Evolutionary conservation across 2,113 vertebrate species (phyloP).

Genomic region (Gallinago jamesoni): DNA sequence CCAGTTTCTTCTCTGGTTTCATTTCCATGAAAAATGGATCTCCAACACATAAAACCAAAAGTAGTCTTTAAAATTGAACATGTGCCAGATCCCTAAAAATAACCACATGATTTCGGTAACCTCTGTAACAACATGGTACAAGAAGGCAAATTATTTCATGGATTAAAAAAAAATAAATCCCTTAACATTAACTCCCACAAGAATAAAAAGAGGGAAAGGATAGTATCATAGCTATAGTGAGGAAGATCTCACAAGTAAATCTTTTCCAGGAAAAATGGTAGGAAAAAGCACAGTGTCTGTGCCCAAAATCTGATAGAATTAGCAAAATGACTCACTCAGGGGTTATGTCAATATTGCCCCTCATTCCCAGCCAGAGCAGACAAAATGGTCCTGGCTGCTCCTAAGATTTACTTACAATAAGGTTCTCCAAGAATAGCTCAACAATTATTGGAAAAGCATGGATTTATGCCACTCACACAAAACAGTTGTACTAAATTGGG

Average conservation of each 20-base stretch:
- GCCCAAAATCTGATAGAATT: neutral
- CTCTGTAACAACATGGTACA: neutral
- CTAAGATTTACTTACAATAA: neutral
- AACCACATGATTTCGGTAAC: neutral
- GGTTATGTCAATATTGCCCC: neutral
- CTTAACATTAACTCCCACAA: neutral
- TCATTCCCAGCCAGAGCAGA: neutral
- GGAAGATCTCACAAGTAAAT: neutral
- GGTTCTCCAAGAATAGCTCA: neutral
- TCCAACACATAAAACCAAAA: neutral
- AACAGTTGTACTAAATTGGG: neutral
- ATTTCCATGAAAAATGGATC: neutral
- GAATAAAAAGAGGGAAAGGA: neutral
- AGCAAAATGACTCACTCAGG: neutral
- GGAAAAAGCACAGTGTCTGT: neutral
- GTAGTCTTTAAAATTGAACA: neutral
- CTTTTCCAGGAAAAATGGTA: neutral
- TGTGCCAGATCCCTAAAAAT: neutral
- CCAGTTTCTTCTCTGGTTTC: neutral
- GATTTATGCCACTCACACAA: neutral
- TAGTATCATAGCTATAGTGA: neutral
- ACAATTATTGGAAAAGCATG: neutral
- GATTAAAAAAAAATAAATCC: neutral
- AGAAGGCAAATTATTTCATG: neutral
- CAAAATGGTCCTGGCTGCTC: neutral